Evolutionary conservation across 2,888 invertebrate species (phyloP).

Genomic region (Rhagophthalmus giganteus): DNA sequence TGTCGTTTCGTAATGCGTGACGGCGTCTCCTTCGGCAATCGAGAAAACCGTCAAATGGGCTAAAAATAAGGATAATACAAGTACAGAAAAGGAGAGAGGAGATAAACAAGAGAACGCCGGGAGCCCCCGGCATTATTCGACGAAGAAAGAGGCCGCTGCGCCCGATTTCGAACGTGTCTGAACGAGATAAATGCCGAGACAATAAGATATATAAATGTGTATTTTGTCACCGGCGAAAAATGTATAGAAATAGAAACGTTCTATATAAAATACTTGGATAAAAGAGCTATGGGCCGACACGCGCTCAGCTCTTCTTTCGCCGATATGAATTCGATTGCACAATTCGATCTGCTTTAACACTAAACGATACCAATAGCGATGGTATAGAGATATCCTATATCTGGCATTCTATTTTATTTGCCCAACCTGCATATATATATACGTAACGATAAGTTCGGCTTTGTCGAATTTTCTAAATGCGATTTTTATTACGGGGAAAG

Average conservation of each 20-base stretch:
- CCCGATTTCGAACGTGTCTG: constrained; percentile 12
- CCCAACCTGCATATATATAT: constrained; percentile 11
- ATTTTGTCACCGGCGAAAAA: constrained; percentile 34
- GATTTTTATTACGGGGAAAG: neutral
- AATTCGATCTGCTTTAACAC: constrained; percentile 24
- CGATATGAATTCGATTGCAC: no score
- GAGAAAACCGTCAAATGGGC: constrained; percentile 39
- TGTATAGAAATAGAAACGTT: constrained; percentile 29
- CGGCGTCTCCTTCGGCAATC: constrained; percentile 34
- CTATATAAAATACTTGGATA: constrained; percentile 31
- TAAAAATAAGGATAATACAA: constrained; percentile 39
- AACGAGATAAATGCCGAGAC: constrained; percentile 27
- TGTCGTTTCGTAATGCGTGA: constrained; percentile 32
- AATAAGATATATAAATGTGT: constrained; percentile 37
- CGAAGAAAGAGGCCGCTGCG: constrained; percentile 2
- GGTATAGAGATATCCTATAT: constrained; percentile 23
- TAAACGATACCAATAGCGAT: constrained; percentile 25
- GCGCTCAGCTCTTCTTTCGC: constrained; percentile 17
- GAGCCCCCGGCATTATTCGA: constrained; percentile 31
- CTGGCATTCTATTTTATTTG: constrained; percentile 19
- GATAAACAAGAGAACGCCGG: constrained; percentile 32
- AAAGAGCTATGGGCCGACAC: constrained; percentile 28
- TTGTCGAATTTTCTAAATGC: neutral
- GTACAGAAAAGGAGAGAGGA: constrained; percentile 29
- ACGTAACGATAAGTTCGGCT: no score